Conservation (phyloP, 2,888 invertebrate species). For the Dryocosmus kuriphilus region DNA sequence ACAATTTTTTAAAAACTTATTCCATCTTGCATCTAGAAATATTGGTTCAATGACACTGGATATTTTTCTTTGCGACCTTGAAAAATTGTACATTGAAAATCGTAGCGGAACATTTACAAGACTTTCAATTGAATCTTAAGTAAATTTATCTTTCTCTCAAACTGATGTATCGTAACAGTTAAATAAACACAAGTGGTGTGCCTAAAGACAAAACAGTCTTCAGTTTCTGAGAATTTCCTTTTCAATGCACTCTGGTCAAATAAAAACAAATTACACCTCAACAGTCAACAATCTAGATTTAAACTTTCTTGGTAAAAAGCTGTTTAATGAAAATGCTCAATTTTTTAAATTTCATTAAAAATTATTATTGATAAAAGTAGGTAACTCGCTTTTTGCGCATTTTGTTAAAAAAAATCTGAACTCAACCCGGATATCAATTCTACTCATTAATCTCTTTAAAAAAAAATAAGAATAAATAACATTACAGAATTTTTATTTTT, state of each 20-base stretch:
- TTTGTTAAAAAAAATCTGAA: neutral
- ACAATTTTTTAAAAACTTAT: too few species aligned
- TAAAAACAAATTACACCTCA: too few species aligned
- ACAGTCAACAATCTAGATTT: too few species aligned
- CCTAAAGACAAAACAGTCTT: neutral
- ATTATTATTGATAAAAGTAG: too few species aligned
- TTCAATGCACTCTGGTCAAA: too few species aligned
- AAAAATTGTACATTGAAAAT: neutral
- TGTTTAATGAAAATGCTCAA: too few species aligned
- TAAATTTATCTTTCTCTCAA: neutral
- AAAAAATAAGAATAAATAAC: neutral
- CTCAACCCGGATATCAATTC: neutral
- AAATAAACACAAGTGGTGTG: slow-evolving; percentile 27
- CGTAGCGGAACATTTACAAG: neutral
- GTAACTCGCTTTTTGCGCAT: too few species aligned
- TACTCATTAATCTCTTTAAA: neutral
- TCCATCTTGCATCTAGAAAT: neutral
- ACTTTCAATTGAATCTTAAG: neutral
- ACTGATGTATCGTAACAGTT: neutral
- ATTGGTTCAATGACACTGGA: neutral
- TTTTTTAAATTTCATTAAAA: too few species aligned
- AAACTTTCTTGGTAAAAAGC: too few species aligned
- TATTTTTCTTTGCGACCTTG: neutral
- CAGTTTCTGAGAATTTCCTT: neutral
- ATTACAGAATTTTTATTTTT: neutral